Evolutionary conservation across 2,888 invertebrate species (phyloP), one percentile per base, ranked within the genome.

Genomic region (Arge pagana): DNA sequence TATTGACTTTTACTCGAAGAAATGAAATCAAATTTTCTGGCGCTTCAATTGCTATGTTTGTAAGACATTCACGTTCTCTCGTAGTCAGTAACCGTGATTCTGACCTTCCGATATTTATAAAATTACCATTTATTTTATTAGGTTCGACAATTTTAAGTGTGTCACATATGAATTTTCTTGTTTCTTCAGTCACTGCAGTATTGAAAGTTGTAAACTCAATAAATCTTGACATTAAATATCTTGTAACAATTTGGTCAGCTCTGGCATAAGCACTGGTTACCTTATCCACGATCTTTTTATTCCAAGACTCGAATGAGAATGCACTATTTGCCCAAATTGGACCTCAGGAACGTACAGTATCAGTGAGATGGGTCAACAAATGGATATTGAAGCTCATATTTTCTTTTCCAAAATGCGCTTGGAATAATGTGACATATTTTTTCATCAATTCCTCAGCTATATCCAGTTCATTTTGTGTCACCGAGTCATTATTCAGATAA

Each of bases 371-470:
- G 21, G 16, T 40, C 13, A 56, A 10, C 4, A 59, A 16, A 33
- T 59, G 55, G 7, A 55, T 30, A 30, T 59, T 59, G 31, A 39
- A 59, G 5, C 36, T 52, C 59, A 59, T 59, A 28, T 53, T 45
- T 7, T 42, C 11, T 8, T 37, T 19, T 15, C 56, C 55, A 42
- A 36, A 36, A 15, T 16, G 21, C 21, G 18, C 18, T 16, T 36
- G 4, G n/a, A 31, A 50, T 11, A 8, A 11, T 31, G 13, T 8
- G 33, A 41, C 33, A 33, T 50, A 50, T n/a, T 19, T 24, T 19
- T 19, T 18, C 10, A 50, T 15, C 15, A 36, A 18, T 3, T n/a
- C 21, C 15, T 13, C 40, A 7, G 39, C 15, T 16, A 24, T 18
- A 16, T 28, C 28, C 16, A 18, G 40, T n/a, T 33, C 19, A 11